Conservation (phyloP, 2,797 vertebrate species). For the Scyliorhinus canicula region DNA sequence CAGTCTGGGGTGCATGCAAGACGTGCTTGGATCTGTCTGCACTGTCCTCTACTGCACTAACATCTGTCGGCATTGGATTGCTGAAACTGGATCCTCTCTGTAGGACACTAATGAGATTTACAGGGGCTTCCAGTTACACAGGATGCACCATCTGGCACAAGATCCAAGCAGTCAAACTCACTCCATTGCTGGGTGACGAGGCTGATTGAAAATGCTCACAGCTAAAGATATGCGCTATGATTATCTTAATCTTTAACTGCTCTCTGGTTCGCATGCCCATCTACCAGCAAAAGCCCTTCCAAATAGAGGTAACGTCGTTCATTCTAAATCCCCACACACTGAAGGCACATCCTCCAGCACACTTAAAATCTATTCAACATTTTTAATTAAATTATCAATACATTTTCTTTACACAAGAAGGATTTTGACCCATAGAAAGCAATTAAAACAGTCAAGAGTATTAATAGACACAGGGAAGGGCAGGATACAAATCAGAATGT, state of each 20-base stretch:
- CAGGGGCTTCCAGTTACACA: conserved; percentile 7
- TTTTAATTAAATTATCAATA: neutral
- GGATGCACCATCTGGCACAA: conserved; percentile 1
- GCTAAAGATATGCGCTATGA: neutral
- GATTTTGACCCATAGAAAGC: neutral
- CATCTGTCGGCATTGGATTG: neutral
- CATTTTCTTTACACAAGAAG: neutral
- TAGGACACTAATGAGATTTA: conserved; percentile 2
- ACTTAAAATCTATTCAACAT: neutral
- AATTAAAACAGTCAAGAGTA: neutral
- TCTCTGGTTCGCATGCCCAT: neutral
- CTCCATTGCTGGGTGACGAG: neutral
- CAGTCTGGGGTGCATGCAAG: neutral
- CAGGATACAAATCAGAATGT: neutral
- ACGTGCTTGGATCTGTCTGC: neutral
- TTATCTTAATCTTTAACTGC: neutral
- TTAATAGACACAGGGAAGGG: neutral
- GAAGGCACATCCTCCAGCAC: neutral
- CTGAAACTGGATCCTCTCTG: conserved; percentile 18
- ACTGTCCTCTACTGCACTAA: neutral
- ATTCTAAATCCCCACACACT: neutral
- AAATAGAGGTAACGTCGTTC: neutral
- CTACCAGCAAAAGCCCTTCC: neutral
- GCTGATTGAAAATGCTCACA: neutral
- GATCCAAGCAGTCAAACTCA: neutral